Evolutionary conservation across 1,140 invertebrate species (phyloP), one percentile per base, ranked within the genome.

Genomic region (Cotesia glomerata): DNA sequence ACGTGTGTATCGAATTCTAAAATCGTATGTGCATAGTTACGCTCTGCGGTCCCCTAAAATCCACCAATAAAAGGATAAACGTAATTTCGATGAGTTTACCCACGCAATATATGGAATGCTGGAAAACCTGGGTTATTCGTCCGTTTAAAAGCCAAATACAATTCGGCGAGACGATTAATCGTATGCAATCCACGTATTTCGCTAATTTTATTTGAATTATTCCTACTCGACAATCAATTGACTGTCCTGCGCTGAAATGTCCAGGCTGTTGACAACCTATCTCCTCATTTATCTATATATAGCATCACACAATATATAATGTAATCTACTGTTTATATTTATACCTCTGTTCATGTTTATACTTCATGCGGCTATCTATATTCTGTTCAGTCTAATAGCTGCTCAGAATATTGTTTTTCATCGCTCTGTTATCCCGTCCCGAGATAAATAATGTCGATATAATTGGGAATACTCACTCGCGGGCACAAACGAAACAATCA

Each of bases 401-500:
- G 56, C 45, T 56, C 63, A 56, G 61, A 70, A 66, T 74, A 45
- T 11, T 74, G 63, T 74, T 74, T 74, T 74, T 16, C 68, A 69
- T 54, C 66, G 49, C 61, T 56, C 18, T n/a, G 52, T 61, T 39
- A 58, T 66, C 49, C 62, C 61, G 54, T 52, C 69, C 58, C 58
- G 68, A 71, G 69, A 71, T 67, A 74, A 74, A 74, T 74, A 74
- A 64, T 68, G 63, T 68, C 18, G 63, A 74, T 71, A 74, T 71
- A 68, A 36, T 59, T 45, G 39, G 39, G 45, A 71, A 63, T 67
- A 69, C 66, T 63, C 73, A 64, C 32, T 61, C 69, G 39, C 54
- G 56, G 67, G 71, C 56, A 39, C 45, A 66, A 63, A 71, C 54
- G 13, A 14, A 7, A 63, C 66, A 74, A 74, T 74, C 73, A 61